phyloP scores from a whole-genome alignment of 2,113 vertebrate genomes.

The Diadophis punctatus region DNA sequence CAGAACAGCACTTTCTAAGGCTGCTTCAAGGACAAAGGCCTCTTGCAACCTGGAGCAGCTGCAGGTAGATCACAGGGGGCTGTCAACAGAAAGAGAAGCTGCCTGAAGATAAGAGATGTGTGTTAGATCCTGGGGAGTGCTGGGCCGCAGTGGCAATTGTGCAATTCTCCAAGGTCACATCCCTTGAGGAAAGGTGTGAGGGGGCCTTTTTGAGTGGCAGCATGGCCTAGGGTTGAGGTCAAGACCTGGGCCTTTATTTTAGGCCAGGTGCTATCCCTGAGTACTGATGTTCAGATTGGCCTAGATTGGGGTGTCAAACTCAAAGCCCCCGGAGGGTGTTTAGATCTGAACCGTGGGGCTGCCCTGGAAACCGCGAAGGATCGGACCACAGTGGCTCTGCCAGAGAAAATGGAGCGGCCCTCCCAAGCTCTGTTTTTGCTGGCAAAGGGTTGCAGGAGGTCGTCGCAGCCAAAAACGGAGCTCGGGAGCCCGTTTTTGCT shows the following conservation, averaged over 20 bases:
- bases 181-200: background rate
- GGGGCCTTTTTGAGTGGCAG: no score
- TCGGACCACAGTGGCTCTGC: no score
- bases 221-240: background rate
- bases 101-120: background rate
- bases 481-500: no score
- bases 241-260: background rate
- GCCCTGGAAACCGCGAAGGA: no score
- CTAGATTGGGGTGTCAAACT: no score
- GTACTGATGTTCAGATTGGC: background rate
- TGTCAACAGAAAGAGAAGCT: background rate
- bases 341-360: no score
- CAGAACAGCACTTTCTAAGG: background rate
- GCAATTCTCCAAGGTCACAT: background rate
- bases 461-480: no score
- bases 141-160: background rate
- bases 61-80: background rate
- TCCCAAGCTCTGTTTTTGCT: no score
- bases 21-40: background rate
- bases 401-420: no score
- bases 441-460: no score
- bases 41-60: background rate
- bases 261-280: background rate
- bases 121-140: background rate
- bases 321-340: no score